These are phyloP conservation scores for Scelioninae gen. 1 DNA, from an alignment of 2,888 invertebrate species.

Conservation along the genomic window DNA sequence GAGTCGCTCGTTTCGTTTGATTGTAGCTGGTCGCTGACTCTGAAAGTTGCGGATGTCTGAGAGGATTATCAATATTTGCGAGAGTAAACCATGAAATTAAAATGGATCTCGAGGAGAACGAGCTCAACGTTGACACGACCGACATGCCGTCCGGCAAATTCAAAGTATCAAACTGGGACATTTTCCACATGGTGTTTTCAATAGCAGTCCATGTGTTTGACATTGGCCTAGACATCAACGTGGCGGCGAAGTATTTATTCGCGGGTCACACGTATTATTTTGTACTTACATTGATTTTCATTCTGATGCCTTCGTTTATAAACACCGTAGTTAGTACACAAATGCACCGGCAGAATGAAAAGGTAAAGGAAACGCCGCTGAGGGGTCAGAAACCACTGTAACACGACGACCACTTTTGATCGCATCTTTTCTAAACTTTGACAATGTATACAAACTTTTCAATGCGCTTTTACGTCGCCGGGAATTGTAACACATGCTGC, in stretches of 20 bases:
- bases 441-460: slow-evolving; percentile 52
- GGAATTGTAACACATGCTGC: slow-evolving; percentile 28
- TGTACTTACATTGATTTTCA: slow-evolving; percentile 89
- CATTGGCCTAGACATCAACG: slow-evolving; percentile 88
- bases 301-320: slow-evolving; percentile 90
- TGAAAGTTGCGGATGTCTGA: slow-evolving; percentile 59
- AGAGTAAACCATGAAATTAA: slow-evolving; percentile 63
- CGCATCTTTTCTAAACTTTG: slow-evolving; percentile 23
- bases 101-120: slow-evolving; percentile 60
- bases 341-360: slow-evolving; percentile 86
- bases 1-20: slow-evolving; percentile 38
- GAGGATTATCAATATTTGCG: slow-evolving; percentile 63
- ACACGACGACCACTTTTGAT: slow-evolving; percentile 49
- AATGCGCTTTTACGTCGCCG: slow-evolving; percentile 31
- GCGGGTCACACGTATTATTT: slow-evolving; percentile 87
- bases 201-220: slow-evolving; percentile 89
- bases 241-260: slow-evolving; percentile 88
- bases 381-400: slow-evolving; percentile 47
- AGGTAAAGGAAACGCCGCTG: slow-evolving; percentile 74
- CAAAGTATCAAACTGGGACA: slow-evolving; percentile 86
- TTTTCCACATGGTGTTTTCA: slow-evolving; percentile 88
- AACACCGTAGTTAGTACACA: slow-evolving; percentile 90
- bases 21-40: slow-evolving; percentile 41
- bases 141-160: slow-evolving; percentile 78
- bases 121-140: slow-evolving; percentile 73